Percentiles rank a stretch among this genome's conserved stretches.
Evolutionary conservation across 2,888 invertebrate genomes (phyloP).

Genomic region (Callinectes sapidus): DNA sequence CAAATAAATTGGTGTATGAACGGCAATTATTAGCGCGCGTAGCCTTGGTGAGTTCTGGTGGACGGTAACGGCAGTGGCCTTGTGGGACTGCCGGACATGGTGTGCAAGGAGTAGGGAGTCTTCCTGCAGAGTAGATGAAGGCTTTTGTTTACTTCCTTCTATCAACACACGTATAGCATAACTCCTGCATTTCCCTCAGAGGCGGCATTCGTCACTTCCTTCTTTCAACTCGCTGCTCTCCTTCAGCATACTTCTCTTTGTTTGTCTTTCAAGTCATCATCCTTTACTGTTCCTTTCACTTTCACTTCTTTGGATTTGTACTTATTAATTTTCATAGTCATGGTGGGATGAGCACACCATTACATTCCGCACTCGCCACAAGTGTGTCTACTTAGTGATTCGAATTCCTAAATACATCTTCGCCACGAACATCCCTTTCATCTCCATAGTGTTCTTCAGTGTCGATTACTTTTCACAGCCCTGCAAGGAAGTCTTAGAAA

Average conservation of each 20-base stretch:
- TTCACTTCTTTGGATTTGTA: background rate
- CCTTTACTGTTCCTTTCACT: slow-evolving; percentile 14
- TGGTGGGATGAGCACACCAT: background rate
- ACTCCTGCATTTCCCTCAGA: background rate
- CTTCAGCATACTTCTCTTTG: background rate
- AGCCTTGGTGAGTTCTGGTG: background rate
- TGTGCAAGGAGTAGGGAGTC: background rate
- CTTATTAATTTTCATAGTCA: background rate
- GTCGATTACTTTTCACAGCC: background rate
- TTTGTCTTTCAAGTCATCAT: background rate
- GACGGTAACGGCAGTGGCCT: background rate
- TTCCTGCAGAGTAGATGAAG: background rate
- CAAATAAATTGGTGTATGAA: background rate
- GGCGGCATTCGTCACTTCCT: background rate
- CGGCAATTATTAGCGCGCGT: background rate
- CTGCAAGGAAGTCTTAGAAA: background rate
- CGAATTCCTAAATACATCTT: background rate
- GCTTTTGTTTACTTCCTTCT: background rate
- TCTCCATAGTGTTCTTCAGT: background rate
- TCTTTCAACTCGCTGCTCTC: background rate
- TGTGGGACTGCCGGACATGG: background rate
- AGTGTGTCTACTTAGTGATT: background rate
- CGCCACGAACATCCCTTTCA: background rate
- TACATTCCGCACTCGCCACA: background rate
- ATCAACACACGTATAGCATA: background rate